Conservation (phyloP, 2,888 invertebrate genomes). For the Clostera curtula region DNA sequence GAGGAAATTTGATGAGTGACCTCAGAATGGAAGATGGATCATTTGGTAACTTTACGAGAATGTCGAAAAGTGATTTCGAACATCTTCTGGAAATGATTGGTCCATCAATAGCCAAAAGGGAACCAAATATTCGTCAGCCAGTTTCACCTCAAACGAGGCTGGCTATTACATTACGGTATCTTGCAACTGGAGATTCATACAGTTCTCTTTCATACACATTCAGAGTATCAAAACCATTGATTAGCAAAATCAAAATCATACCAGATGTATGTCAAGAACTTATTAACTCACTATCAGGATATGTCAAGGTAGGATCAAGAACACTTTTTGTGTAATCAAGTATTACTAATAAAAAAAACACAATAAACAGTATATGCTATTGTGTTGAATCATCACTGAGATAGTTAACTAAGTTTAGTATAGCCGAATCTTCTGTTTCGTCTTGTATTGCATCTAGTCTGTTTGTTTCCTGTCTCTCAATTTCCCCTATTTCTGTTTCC, state of each 20-base stretch:
- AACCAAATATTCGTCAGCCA: conserved; percentile 21
- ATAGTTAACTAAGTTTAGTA: conserved; percentile 17
- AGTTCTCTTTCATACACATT: conserved; percentile 8
- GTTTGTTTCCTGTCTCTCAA: conserved; percentile 18
- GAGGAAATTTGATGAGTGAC: conserved; percentile 20
- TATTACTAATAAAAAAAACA: conserved; percentile 9
- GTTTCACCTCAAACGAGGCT: conserved; percentile 19
- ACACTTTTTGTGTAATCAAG: conserved; percentile 10
- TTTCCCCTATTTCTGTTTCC: conserved; percentile 17
- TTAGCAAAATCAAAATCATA: conserved; percentile 5
- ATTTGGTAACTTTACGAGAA: conserved; percentile 22
- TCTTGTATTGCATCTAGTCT: conserved; percentile 14
- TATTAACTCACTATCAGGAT: conserved; percentile 10
- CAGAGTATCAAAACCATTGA: conserved; percentile 10
- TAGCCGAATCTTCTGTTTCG: conserved; percentile 15
- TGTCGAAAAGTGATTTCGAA: conserved; percentile 23
- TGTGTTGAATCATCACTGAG: conserved; percentile 16
- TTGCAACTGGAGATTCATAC: conserved; percentile 17
- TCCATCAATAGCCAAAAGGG: conserved; percentile 18
- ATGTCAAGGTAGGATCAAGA: conserved; percentile 9
- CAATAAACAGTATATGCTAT: conserved; percentile 7
- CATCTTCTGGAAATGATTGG: conserved; percentile 19
- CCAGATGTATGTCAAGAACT: conserved; percentile 9
- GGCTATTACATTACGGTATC: conserved; percentile 15
- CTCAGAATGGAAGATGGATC: conserved; percentile 18